Conservation (phyloP, 2,888 invertebrate species). For the Anagyrus pseudococci region DNA sequence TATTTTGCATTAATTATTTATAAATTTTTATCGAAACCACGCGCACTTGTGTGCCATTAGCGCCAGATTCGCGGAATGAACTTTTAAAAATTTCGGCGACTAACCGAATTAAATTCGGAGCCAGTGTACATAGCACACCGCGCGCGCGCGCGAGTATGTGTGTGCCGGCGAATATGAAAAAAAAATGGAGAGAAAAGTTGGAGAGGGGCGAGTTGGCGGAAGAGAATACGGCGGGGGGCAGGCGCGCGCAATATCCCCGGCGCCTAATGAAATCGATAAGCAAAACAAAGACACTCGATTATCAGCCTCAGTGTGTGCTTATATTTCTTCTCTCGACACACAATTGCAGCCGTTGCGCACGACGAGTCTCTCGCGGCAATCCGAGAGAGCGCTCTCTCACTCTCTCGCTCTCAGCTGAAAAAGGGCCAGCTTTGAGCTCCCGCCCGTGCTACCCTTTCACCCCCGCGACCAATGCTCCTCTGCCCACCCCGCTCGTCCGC, state of each 20-base stretch:
- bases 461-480: no score
- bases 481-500: neutral
- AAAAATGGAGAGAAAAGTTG: neutral
- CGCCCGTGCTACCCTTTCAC: no score
- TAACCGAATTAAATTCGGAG: no score
- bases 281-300: slow-evolving; percentile 27
- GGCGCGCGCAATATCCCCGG: slow-evolving; percentile 4
- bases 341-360: slow-evolving; percentile 15
- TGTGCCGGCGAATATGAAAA: neutral
- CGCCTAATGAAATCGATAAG: slow-evolving; percentile 27
- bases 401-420: no score
- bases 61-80: no score
- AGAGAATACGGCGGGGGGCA: neutral
- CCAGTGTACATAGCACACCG: neutral
- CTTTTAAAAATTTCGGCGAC: no score
- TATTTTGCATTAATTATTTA: no score
- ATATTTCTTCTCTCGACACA: slow-evolving; percentile 20
- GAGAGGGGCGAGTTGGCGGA: neutral
- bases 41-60: no score
- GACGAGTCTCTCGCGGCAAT: neutral
- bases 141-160: neutral
- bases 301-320: slow-evolving; percentile 1
- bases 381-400: no score
- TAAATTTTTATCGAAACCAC: no score
- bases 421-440: no score